Evolutionary conservation across 2,113 vertebrate species (phyloP).

Genomic region (Dryoscopus gambensis): DNA sequence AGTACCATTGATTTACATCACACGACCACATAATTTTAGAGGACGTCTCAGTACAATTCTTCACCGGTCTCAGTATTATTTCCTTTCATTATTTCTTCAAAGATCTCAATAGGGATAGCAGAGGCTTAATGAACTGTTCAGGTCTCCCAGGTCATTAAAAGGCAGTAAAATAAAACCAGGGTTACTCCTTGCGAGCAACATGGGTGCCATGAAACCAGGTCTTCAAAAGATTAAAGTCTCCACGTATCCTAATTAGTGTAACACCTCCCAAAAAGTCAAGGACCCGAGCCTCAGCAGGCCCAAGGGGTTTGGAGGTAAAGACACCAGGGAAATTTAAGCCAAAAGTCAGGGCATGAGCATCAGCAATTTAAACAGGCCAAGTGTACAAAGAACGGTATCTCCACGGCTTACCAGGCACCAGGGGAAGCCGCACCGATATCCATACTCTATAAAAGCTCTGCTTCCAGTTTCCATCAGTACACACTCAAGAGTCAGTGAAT

Average conservation of each 20-base stretch:
- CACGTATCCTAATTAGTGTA: rapidly evolving
- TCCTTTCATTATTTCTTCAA: background rate
- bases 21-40: background rate
- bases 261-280: background rate
- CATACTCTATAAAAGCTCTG: background rate
- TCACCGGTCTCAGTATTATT: background rate
- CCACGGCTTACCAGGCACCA: background rate
- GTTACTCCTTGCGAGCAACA: background rate
- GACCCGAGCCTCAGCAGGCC: background rate
- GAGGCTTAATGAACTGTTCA: background rate
- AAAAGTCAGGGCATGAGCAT: background rate
- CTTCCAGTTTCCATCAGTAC: background rate
- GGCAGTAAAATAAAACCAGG: background rate
- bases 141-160: background rate
- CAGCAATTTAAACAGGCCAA: background rate
- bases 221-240: background rate
- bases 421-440: background rate
- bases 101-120: background rate
- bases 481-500: background rate
- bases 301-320: background rate
- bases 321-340: background rate
- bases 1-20: background rate
- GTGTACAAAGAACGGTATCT: rapidly evolving
- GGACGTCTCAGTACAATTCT: background rate
- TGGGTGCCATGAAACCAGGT: background rate